These are phyloP conservation scores for Lasius platythorax DNA, from an alignment of 2,888 invertebrate species.

Conservation along the genomic window DNA sequence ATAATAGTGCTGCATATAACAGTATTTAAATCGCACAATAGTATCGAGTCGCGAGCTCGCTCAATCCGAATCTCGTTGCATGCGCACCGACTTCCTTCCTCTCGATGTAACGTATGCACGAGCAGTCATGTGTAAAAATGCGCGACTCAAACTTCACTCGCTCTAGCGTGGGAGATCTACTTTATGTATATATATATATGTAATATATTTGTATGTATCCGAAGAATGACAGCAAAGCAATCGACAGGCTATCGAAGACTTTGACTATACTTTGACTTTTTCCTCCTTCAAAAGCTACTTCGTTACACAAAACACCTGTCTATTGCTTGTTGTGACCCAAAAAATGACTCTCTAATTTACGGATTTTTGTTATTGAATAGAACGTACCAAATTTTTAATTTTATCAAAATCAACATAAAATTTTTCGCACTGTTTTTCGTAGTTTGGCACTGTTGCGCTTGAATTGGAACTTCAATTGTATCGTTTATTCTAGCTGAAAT, in stretches of 20 bases:
- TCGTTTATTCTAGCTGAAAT: constrained; percentile 9
- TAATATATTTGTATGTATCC: background rate
- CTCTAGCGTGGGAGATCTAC: constrained; percentile 1
- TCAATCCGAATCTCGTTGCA: background rate
- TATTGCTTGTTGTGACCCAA: background rate
- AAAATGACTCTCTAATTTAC: background rate
- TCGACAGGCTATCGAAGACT: background rate
- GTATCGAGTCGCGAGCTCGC: background rate
- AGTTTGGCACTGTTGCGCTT: background rate
- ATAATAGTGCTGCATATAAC: background rate
- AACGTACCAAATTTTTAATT: background rate
- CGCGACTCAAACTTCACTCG: constrained; percentile 18
- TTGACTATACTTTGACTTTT: background rate
- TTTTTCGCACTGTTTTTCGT: background rate
- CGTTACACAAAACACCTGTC: background rate
- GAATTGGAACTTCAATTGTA: background rate
- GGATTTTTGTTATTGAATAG: background rate
- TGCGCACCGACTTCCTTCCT: constrained; percentile 11
- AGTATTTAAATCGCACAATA: background rate
- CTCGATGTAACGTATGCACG: background rate
- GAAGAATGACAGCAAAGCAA: background rate
- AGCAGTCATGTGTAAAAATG: constrained; percentile 4
- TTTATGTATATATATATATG: background rate
- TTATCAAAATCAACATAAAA: background rate
- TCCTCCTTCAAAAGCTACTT: background rate